Base-by-base conservation (phyloP, 2,797 vertebrate species). In the Siniperca obscura region DNA sequence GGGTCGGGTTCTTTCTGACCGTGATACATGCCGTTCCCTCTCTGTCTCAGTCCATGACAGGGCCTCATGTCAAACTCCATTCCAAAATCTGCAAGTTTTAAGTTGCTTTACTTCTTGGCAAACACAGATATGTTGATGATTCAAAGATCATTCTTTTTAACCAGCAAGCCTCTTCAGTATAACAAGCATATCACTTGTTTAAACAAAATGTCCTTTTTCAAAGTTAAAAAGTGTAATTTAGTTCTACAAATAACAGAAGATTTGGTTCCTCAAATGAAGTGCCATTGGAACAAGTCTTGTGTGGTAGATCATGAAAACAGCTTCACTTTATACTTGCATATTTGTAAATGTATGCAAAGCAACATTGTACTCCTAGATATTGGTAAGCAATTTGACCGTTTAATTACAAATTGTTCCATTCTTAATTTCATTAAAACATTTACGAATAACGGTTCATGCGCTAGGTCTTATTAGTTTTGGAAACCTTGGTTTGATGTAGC, bases 1-100 rank as follows among this genome's bases (percentile, higher is more conserved):
- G 78, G 80, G 66, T 84, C 56, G 34, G 71, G 40, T 77, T 77
- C 69, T 73, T 70, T 78, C 74, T 87, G 79, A 81, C 74, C 40
- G 22, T 73, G 60, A 89, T 85, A 52, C 79, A 79, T 85, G 80
- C 85, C 57, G 14, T 90, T 92, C 77, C 70, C 67, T 76, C 67
- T 72, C 74, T 14, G 62, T 59, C 60, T 79, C 56, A 8, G 71
- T 77, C 82, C 56, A 40, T 69, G 42, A 75, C 53, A 40, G 79
- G 81, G 84, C 74, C 75, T 84, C 70, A 75, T 40, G 78, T 88
- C 72, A 71, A 62, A 61, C 30, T 59, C 19, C 7, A 7, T 30
- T 84, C 83, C 87, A 81, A 75, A 70, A 74, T 75, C 70, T 86
- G 66, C 9, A 30, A 25, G 50, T 77, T 80, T 76, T n/a, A 84